A percentile compares a stretch with the other conserved stretches of the same genome.
Conservation (phyloP, 2,113 vertebrate genomes). For the Myanophis thanlyinensis region DNA sequence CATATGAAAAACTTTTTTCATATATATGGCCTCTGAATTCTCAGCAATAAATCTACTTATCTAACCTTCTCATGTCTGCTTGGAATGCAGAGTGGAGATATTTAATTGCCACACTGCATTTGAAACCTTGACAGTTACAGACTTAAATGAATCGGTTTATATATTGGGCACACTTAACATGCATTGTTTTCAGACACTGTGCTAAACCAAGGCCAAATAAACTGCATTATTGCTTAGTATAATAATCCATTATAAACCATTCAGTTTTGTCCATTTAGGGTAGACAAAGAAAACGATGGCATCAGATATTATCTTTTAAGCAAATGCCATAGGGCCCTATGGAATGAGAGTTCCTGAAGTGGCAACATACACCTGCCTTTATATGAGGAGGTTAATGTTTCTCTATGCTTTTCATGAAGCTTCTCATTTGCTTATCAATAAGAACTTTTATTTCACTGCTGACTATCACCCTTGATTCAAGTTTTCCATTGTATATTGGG, state of each 20-base stretch:
- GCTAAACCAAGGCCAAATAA: not conserved
- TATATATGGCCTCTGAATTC: not conserved
- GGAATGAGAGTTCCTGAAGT: not conserved
- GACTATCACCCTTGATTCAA: not conserved
- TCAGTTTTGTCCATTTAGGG: not conserved
- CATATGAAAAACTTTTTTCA: not conserved
- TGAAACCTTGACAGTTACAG: not conserved
- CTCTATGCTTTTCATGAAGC: not conserved
- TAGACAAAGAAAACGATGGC: not conserved
- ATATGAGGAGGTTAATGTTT: not conserved
- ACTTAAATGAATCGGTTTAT: not conserved
- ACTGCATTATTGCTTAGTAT: not conserved
- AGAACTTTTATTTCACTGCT: not conserved
- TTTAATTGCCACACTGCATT: not conserved
- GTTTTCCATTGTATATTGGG: not conserved
- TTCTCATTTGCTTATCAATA: not conserved
- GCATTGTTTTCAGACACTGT: not conserved
- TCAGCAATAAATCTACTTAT: not conserved
- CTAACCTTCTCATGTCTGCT: not conserved
- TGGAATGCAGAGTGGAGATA: not conserved
- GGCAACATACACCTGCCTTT: not conserved
- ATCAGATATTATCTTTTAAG: not conserved
- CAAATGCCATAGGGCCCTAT: not conserved
- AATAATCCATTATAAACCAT: not conserved
- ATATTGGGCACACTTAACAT: not conserved